These are phyloP conservation scores for Galagoides demidoff DNA, from an alignment of 2,797 vertebrate genomes.

Conservation along the genomic window DNA sequence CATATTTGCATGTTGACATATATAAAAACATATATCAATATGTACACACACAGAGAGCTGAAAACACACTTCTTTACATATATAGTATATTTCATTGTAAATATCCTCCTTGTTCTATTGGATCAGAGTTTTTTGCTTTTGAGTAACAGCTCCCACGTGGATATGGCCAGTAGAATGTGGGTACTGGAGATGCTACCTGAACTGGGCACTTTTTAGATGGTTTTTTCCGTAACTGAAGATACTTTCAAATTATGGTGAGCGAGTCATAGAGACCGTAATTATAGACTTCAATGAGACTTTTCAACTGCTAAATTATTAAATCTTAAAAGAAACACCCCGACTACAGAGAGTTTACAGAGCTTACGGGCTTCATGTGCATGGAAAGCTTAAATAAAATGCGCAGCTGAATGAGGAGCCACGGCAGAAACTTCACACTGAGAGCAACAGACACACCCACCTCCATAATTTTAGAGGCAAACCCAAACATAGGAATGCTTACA, in stretches of 20 bases:
- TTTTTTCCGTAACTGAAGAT: neutral
- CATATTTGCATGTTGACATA: neutral
- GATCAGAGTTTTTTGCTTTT: neutral
- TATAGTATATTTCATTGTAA: neutral
- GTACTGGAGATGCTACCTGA: neutral
- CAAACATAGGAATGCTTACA: neutral
- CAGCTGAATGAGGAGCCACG: neutral
- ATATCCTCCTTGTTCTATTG: neutral
- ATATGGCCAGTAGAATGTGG: neutral
- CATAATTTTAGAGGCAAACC: neutral
- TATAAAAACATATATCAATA: neutral
- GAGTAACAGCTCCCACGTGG: neutral
- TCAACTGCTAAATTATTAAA: conserved; percentile 18
- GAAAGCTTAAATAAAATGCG: neutral
- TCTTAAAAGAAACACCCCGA: neutral
- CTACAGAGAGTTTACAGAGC: neutral
- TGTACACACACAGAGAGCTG: neutral
- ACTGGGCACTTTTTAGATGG: neutral
- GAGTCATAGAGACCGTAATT: conserved; percentile 24
- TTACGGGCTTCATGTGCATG: neutral
- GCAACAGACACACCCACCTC: neutral
- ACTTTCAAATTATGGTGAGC: conserved; percentile 17
- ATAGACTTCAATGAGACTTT: conserved; percentile 24
- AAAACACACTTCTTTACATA: neutral
- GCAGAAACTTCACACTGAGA: neutral